These are phyloP conservation scores for Acanthosepion lycidas DNA, from an alignment of 2,888 invertebrate genomes.

Conservation along the genomic window DNA sequence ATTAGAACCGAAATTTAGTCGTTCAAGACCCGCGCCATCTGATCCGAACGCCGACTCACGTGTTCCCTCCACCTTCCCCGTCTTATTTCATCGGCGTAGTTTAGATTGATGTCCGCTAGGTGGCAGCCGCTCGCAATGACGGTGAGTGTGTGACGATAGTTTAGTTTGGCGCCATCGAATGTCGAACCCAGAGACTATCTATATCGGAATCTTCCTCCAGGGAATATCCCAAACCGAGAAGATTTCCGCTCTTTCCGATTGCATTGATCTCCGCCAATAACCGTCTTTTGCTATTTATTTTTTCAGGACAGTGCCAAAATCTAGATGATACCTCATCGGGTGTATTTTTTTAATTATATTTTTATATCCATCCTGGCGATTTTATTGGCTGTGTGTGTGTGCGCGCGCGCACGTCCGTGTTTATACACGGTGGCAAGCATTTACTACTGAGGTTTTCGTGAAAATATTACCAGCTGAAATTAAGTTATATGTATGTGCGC, in stretches of 20 bases:
- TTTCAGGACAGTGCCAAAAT: conserved; percentile 14
- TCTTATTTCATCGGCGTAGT: not conserved
- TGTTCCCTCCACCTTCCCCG: not conserved
- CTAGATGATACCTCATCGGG: not conserved
- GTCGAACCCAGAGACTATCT: not conserved
- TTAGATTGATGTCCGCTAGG: conserved; percentile 21
- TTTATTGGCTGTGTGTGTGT: not conserved
- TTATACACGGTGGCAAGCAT: not conserved
- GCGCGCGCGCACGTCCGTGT: not conserved
- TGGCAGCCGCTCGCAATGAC: not conserved
- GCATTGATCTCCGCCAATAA: not conserved
- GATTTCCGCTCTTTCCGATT: not conserved
- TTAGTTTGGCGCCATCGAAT: not conserved
- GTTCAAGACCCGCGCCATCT: conserved; percentile 9
- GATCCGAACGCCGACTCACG: not conserved
- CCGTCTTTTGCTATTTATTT: conserved; percentile 24
- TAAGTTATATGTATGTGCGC: no score
- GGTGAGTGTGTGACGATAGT: conserved; percentile 10
- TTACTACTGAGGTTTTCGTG: no score
- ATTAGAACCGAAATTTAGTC: not conserved
- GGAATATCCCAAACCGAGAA: not conserved
- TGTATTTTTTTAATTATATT: conserved; percentile 33
- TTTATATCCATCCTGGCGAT: not conserved
- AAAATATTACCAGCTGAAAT: no score
- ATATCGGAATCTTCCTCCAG: not conserved